A percentile compares a stretch with the other conserved stretches of the same genome.
Evolutionary conservation across 2,888 invertebrate species (phyloP).

Genomic region (Amphipyra berbera): DNA sequence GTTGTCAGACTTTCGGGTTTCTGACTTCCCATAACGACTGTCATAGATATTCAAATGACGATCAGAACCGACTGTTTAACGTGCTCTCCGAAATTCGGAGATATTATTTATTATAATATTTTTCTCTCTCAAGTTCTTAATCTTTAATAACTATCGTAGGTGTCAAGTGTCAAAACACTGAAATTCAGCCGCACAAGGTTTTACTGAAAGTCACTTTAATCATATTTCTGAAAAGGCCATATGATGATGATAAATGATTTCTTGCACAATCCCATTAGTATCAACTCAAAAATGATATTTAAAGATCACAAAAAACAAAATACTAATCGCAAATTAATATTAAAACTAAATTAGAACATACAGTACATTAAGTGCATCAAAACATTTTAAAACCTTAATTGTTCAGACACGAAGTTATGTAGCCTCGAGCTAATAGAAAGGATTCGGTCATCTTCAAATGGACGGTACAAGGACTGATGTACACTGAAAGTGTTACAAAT

Average conservation of each 20-base stretch:
- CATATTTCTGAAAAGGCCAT: no score
- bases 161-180: no score
- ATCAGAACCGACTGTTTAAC: no score
- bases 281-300: background rate
- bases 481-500: constrained; percentile 27
- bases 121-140: no score
- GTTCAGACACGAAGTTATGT: constrained; percentile 43
- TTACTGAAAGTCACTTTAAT: no score
- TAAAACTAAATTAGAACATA: constrained; percentile 6
- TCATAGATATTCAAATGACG: no score
- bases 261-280: background rate
- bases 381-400: constrained; percentile 40
- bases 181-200: no score
- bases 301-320: background rate
- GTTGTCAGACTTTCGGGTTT: no score
- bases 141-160: no score
- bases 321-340: background rate
- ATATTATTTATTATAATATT: no score
- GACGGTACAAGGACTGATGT: constrained; percentile 41
- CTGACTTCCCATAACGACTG: no score
- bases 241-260: background rate
- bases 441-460: constrained; percentile 44
- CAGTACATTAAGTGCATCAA: constrained; percentile 24
- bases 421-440: constrained; percentile 57
- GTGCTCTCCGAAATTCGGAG: no score